Percentiles rank a stretch among this genome's conserved stretches.
phyloP scores from a whole-genome alignment of 2,797 vertebrate species.

The Tiaroga cobitis region DNA sequence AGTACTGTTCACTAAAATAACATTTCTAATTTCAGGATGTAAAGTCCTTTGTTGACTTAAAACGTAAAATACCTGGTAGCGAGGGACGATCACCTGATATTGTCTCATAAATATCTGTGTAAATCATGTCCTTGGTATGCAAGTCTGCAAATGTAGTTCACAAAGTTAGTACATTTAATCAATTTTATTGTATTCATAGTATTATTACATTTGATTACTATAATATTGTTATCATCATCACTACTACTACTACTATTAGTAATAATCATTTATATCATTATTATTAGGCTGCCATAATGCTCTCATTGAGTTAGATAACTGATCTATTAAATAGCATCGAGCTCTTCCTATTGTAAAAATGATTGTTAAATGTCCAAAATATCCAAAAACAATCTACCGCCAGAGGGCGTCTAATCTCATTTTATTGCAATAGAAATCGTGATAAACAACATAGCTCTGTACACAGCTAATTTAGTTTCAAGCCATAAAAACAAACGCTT shows the following conservation, averaged over 20 bases:
- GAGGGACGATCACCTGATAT: conserved; percentile 11
- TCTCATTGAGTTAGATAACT: background rate
- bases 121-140: background rate
- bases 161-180: background rate
- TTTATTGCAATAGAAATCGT: background rate
- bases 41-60: background rate
- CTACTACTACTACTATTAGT: background rate
- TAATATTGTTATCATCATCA: background rate
- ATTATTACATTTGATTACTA: background rate
- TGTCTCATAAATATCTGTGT: conserved; percentile 9
- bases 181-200: background rate
- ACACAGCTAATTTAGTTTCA: background rate
- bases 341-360: background rate
- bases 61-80: background rate
- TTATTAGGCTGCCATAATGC: background rate
- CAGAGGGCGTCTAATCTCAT: conserved; percentile 35
- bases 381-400: conserved; percentile 10
- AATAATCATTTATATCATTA: background rate
- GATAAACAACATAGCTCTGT: background rate
- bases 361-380: background rate
- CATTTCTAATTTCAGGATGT: background rate
- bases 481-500: background rate
- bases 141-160: conserved; percentile 3
- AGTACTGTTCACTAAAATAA: background rate
- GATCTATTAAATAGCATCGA: background rate